phyloP scores from a whole-genome alignment of 2,113 vertebrate species.

The Platysternon megacephalum region DNA sequence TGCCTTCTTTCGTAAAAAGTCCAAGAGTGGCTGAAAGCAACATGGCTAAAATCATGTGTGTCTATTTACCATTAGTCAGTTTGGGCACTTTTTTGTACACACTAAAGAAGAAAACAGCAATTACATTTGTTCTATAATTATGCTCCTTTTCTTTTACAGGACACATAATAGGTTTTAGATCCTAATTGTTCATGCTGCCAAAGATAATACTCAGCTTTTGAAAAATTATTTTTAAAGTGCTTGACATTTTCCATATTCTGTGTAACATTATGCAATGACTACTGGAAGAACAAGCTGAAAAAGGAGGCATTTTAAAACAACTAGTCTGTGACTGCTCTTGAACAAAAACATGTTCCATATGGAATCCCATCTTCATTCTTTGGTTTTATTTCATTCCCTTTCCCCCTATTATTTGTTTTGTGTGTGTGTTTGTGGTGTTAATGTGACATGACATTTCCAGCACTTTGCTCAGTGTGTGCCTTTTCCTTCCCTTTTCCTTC shows the following conservation, averaged over 20 bases:
- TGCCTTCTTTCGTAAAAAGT: constrained; percentile 11
- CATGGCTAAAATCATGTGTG: not conserved
- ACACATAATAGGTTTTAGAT: not conserved
- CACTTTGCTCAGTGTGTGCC: constrained; percentile 81
- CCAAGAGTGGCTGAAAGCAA: not conserved
- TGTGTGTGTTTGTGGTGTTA: constrained; percentile 42
- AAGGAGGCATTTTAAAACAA: constrained; percentile 23
- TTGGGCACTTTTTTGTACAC: not conserved
- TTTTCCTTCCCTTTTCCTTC: constrained; percentile 84
- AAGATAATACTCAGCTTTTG: not conserved
- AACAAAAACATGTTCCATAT: constrained; percentile 2
- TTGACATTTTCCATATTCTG: not conserved
- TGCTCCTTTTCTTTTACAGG: not conserved
- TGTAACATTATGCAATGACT: not conserved
- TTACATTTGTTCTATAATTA: not conserved
- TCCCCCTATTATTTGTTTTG: constrained; percentile 37
- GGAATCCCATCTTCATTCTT: constrained; percentile 51
- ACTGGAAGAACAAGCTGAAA: not conserved
- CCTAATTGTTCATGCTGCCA: not conserved
- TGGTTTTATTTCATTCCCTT: constrained; percentile 50
- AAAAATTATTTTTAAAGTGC: not conserved
- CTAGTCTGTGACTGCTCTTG: constrained; percentile 34
- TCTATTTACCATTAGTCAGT: not conserved
- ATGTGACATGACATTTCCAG: constrained; percentile 68
- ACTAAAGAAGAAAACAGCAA: not conserved